Evolutionary conservation across 2,888 invertebrate species (phyloP).

Genomic region (Griposia aprilina): DNA sequence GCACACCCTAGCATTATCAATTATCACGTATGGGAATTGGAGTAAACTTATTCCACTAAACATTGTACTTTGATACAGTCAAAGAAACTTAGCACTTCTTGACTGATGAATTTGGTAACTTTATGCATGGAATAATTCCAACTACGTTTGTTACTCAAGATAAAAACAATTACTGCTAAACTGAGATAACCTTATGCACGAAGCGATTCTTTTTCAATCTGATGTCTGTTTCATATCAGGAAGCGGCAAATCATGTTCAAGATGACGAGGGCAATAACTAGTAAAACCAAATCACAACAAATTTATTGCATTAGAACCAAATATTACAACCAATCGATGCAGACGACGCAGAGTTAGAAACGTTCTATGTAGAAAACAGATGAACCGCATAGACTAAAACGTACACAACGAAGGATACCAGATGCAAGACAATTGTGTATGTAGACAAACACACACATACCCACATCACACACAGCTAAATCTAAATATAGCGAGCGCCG

Average conservation of each 20-base stretch:
- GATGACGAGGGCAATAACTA: not conserved
- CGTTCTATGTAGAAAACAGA: constrained; percentile 53
- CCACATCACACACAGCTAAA: constrained; percentile 88
- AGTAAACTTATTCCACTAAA: not conserved
- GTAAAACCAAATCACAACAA: not conserved
- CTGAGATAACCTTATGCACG: not conserved
- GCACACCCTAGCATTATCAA: not conserved
- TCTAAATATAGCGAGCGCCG: constrained; percentile 91
- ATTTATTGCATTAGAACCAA: not conserved
- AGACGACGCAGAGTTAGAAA: constrained; percentile 6
- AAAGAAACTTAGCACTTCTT: not conserved
- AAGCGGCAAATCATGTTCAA: not conserved
- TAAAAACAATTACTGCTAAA: not conserved
- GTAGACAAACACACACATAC: constrained; percentile 81
- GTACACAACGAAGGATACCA: constrained; percentile 60
- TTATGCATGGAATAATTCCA: constrained; percentile 17
- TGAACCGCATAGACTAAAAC: constrained; percentile 50
- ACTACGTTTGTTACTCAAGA: not conserved
- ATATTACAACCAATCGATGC: constrained; percentile 1
- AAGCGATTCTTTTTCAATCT: not conserved
- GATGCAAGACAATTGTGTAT: constrained; percentile 80
- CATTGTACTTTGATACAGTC: not conserved
- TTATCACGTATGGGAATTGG: not conserved
- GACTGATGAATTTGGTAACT: constrained; percentile 11
- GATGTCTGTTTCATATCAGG: not conserved